Conservation (phyloP, 1,140 invertebrate genomes). For the Mactra quadrangularis region DNA sequence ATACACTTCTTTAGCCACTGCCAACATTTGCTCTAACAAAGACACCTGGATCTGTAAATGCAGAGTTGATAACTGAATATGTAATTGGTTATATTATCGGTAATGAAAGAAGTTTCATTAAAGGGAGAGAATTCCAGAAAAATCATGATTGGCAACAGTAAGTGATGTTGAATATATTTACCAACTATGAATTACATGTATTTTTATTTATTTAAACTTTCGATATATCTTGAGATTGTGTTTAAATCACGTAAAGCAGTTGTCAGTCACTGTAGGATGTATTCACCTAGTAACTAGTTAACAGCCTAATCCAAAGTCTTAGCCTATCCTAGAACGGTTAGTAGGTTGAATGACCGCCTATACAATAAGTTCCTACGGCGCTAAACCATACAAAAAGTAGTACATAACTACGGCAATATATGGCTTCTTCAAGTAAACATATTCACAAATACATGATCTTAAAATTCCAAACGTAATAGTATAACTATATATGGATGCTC, state of each 20-base stretch:
- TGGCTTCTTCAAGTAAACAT: too few species aligned
- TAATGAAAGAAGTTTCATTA: constrained; percentile 84
- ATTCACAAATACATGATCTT: too few species aligned
- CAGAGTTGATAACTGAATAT: constrained; percentile 86
- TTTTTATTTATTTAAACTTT: constrained; percentile 5
- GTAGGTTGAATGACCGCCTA: too few species aligned
- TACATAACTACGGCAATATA: too few species aligned
- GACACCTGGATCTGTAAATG: constrained; percentile 78
- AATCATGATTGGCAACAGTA: constrained; percentile 80
- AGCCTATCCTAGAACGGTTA: too few species aligned
- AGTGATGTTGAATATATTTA: constrained; percentile 68
- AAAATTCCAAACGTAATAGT: too few species aligned
- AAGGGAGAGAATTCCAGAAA: constrained; percentile 82
- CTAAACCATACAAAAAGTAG: too few species aligned
- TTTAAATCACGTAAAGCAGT: too few species aligned
- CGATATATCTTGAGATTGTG: not conserved
- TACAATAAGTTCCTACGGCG: too few species aligned
- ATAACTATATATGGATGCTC: too few species aligned
- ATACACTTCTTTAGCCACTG: not conserved
- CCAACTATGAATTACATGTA: not conserved
- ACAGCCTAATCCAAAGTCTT: too few species aligned
- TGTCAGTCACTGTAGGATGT: not conserved
- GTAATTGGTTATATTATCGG: constrained; percentile 85
- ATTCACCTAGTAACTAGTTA: too few species aligned
- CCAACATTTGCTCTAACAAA: constrained; percentile 46